Evolutionary conservation across 1,140 invertebrate species (phyloP), one percentile per base, ranked within the genome.

Genomic region (Tachypleus tridentatus): DNA sequence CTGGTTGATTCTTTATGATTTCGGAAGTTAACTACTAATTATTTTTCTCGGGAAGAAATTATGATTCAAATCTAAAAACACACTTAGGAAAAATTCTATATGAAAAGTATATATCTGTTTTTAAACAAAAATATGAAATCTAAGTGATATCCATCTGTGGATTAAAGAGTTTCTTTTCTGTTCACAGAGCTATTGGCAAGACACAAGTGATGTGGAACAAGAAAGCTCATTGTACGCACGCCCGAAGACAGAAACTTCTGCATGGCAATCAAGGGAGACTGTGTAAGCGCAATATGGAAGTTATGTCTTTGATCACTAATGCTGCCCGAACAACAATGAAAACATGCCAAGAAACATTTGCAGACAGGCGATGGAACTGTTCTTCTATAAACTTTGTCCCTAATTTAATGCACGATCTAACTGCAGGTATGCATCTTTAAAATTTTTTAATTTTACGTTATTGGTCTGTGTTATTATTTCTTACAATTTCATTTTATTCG

Each of bases 281-380:
- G 64, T 88, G 87, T 72, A 80, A 83, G 51, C 79, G 83, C 1
- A 73, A 79, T 71, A 80, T 84, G 67, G 88, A 87, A 66, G 81
- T 88, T 54, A 90, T 93, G 87, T 81, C 83, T 7, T 84, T 85
- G 70, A 81, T 93, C 53, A 82, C 83, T 8, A 80, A 81, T 60
- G 89, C 89, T 1, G 86, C 88, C 4, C 78, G 78, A 49, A 77
- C 87, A 58, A 82, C 87, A 3, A 80, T 84, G 47, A 76, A 81
- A 60, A 83, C 86, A 47, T 93, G 90, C 74, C 85, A 87, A 72
- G 79, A 80, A 62, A 80, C 86, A 3, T 88, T 91, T 74, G 76
- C 80, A 6, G 81, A 87, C 69, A 81, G 87, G 61, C 79, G 89
- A 62, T 93, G 90, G 90, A 92, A 93, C 76, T 93, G 90, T 76